These are phyloP conservation scores for Lampris megalopsis DNA, from an alignment of 2,113 vertebrate genomes.

Conservation along the genomic window DNA sequence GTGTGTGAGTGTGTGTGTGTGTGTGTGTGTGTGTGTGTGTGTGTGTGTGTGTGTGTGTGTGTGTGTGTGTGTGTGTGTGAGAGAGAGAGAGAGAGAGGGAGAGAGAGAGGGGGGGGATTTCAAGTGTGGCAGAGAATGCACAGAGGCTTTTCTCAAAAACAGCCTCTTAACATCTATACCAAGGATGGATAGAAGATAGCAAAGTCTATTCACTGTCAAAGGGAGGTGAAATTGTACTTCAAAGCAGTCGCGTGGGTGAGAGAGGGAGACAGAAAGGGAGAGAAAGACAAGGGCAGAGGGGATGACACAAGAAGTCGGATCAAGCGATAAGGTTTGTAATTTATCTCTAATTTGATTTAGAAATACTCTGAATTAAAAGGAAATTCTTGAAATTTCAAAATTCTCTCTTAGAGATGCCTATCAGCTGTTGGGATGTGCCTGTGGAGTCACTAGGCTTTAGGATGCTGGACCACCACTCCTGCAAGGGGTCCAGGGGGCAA, in stretches of 20 bases:
- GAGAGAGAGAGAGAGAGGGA: background rate
- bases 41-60: background rate
- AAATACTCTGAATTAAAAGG: no score
- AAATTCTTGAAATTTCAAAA: no score
- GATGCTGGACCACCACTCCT: no score
- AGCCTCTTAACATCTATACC: background rate
- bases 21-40: background rate
- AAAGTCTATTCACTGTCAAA: background rate
- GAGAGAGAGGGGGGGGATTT: background rate
- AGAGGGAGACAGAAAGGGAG: background rate
- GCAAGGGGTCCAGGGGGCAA: no score
- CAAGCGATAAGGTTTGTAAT: no score
- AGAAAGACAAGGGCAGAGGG: no score
- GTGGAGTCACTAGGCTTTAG: no score
- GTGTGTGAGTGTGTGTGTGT: slow-evolving; percentile 4
- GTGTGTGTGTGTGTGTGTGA: background rate
- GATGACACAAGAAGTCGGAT: no score
- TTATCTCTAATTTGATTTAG: no score
- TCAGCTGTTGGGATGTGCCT: no score
- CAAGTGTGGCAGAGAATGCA: background rate
- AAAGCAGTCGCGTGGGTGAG: background rate
- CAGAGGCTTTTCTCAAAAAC: background rate
- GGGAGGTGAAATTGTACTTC: background rate
- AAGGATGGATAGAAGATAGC: background rate
- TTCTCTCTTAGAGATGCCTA: no score